These are phyloP conservation scores for Pipistrellus pygmaeus DNA, from an alignment of 2,797 vertebrate species.

Conservation along the genomic window DNA sequence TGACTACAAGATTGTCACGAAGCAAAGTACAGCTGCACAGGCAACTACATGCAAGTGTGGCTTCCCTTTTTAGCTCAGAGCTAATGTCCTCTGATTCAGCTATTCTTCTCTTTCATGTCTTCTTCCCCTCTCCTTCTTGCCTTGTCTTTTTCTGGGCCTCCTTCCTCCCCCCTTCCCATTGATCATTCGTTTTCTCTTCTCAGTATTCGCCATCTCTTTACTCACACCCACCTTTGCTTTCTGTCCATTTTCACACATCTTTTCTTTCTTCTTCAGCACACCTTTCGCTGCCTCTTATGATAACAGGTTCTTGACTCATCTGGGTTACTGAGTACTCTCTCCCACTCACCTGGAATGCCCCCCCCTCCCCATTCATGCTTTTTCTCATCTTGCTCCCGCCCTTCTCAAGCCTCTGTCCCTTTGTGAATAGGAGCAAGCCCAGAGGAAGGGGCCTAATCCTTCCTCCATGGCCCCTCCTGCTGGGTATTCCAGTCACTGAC, in stretches of 20 bases:
- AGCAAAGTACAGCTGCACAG: constrained; percentile 74
- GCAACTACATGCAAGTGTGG: constrained; percentile 71
- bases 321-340: neutral
- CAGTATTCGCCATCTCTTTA: neutral
- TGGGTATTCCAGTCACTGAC: constrained; percentile 72
- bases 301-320: neutral
- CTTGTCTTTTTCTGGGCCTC: constrained; percentile 26
- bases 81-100: constrained; percentile 60
- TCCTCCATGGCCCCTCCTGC: constrained; percentile 60
- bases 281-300: neutral
- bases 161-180: neutral
- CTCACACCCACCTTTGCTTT: neutral
- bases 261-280: neutral
- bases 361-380: too few relatives aligned
- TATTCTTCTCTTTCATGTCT: constrained; percentile 44
- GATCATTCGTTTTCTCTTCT: constrained; percentile 45
- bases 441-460: constrained; percentile 33
- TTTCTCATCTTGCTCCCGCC: neutral
- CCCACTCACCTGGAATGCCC: accelerated
- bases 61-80: constrained; percentile 70
- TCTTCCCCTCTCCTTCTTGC: accelerated
- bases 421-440: neutral
- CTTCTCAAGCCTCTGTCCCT: constrained; percentile 16
- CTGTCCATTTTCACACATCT: neutral
- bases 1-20: constrained; percentile 79